Evolutionary conservation across 2,113 vertebrate genomes (phyloP), one percentile per base, ranked within the genome.

Genomic region (Atractosteus spatula): DNA sequence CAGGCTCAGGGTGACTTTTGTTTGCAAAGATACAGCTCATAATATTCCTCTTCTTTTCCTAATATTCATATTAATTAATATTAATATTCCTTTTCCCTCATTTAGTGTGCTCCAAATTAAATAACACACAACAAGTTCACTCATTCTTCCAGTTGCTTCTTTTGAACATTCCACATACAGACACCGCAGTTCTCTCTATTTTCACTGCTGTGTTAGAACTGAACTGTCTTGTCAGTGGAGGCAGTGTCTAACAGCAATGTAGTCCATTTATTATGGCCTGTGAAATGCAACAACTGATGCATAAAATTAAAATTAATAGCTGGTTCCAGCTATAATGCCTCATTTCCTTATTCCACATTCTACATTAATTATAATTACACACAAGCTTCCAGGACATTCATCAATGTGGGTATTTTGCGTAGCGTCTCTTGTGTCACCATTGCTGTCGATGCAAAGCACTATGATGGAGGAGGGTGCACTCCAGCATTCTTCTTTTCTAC

Each of bases 331-430:
- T 64, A 78, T 78, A 71, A 78, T 74, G 76, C 76, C 73, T 74
- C 68, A 78, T 78, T 78, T 78, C 76, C 76, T 71, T 72, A 72
- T 71, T 69, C 73, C 71, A 69, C 71, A 67, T 65, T 75, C 66
- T 47, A 75, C 88, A 89, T 91, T 90, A 83, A 89, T 91, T 79
- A 74, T 82, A 86, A 86, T 85, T 85, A 83, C 59, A 47, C 71
- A 66, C 73, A 76, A 79, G 72, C 81, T 81, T 79, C 77, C 83
- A 75, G 63, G 68, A 71, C 75, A 80, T 87, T 79, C 65, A 57
- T 62, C 71, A 74, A 12, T 42, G 51, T 72, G 54, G 81, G 74
- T 72, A 70, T 72, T 71, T 57, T 77, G 55, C 62, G 68, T 56
- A 43, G 66, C 17, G 1, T 41, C 63, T 8, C 43, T 54, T 44